Percentiles rank a stretch among this genome's conserved stretches.
These are phyloP conservation scores for Dicaeum eximium DNA, from an alignment of 2,113 vertebrate species.

Conservation along the genomic window DNA sequence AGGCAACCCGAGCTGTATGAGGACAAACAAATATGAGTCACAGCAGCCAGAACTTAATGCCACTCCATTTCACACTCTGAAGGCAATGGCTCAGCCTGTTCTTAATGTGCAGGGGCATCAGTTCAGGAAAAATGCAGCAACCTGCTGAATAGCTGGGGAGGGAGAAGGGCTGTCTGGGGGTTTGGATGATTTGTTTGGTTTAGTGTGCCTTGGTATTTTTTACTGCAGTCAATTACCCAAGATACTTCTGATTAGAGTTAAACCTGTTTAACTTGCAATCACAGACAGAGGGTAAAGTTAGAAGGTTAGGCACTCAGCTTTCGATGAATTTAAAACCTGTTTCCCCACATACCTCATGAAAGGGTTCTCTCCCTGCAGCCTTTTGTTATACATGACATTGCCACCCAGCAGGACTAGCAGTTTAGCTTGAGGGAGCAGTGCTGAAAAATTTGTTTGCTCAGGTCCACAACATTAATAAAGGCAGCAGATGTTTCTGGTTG, in stretches of 20 bases:
- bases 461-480: neutral
- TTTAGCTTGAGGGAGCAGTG: neutral
- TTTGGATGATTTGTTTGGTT: neutral
- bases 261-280: neutral
- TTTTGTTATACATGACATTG: neutral
- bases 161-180: neutral
- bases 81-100: neutral
- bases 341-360: neutral
- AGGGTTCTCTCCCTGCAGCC: neutral
- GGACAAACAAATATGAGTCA: constrained; percentile 63
- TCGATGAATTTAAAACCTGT: constrained; percentile 5
- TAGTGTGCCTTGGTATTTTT: neutral
- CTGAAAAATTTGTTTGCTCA: neutral
- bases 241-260: neutral
- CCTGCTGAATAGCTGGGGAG: neutral
- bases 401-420: neutral
- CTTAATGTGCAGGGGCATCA: neutral
- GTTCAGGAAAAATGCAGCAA: neutral
- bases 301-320: neutral
- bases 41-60: constrained; percentile 16
- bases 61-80: neutral
- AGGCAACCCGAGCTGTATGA: constrained; percentile 52
- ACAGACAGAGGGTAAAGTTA: neutral
- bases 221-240: neutral
- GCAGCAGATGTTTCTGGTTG: neutral